Conservation (phyloP, 2,888 invertebrate genomes). For the Chalcosyrphus nemorum region DNA sequence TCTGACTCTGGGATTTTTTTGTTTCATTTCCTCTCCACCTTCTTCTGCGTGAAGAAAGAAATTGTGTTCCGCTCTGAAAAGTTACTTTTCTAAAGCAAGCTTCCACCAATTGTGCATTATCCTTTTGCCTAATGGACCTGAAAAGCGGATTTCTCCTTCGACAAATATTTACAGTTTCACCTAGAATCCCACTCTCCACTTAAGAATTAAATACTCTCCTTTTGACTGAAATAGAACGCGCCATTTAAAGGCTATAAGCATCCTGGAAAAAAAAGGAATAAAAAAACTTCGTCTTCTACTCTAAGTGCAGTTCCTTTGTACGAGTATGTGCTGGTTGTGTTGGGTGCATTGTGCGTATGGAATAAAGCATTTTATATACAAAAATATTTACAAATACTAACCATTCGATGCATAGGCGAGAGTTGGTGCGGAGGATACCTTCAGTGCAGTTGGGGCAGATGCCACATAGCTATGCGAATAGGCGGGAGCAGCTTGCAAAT, state of each 20-base stretch:
- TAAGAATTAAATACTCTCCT: not conserved
- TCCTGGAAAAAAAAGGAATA: not conserved
- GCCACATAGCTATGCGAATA: slow-evolving; percentile 74
- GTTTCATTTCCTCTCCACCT: not conserved
- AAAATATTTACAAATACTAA: slow-evolving; percentile 57
- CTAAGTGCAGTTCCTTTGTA: slow-evolving; percentile 12
- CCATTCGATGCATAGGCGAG: slow-evolving; percentile 53
- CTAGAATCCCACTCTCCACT: slow-evolving; percentile 4
- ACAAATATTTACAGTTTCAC: slow-evolving; percentile 26
- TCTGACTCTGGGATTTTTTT: not conserved
- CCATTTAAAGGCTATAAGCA: not conserved
- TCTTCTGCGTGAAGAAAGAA: not conserved
- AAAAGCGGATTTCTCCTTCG: slow-evolving; percentile 24
- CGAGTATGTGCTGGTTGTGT: not conserved
- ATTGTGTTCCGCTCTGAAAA: not conserved
- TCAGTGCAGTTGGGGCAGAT: slow-evolving; percentile 76
- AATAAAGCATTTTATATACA: slow-evolving; percentile 10
- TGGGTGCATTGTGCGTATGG: slow-evolving; percentile 38
- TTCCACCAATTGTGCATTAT: slow-evolving; percentile 2
- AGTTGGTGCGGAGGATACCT: slow-evolving; percentile 78
- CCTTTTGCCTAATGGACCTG: slow-evolving; percentile 40
- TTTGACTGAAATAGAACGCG: not conserved
- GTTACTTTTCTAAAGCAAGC: not conserved
- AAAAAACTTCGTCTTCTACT: not conserved
- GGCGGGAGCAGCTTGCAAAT: slow-evolving; percentile 76